Percentiles rank a stretch among this genome's conserved stretches.
Evolutionary conservation across 2,797 vertebrate genomes (phyloP).

Genomic region (Gadopsis marmoratus): DNA sequence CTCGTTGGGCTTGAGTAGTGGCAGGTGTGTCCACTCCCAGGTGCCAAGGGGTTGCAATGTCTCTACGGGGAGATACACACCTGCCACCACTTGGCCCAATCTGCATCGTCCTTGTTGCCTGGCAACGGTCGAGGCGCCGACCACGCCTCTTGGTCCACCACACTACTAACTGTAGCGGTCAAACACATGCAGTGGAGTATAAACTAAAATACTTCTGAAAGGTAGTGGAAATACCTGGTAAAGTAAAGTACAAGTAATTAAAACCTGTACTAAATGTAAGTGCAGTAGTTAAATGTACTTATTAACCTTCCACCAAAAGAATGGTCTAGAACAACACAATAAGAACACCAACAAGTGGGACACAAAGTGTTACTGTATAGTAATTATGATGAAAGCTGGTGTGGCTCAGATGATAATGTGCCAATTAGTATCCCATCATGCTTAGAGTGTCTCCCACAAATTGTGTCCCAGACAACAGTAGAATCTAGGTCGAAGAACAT

Average conservation of each 20-base stretch:
- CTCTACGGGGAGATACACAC: too few species aligned
- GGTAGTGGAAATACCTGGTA: too few species aligned
- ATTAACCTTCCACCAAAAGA: background rate
- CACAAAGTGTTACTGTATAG: background rate
- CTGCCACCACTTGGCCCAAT: too few species aligned
- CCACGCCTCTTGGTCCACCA: too few species aligned
- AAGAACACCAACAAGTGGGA: background rate
- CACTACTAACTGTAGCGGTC: background rate
- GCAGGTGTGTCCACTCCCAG: too few species aligned
- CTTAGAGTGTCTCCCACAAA: constrained; percentile 11
- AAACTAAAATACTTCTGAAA: background rate
- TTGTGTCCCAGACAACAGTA: background rate
- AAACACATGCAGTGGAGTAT: background rate
- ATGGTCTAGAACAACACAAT: background rate
- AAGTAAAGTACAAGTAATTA: background rate
- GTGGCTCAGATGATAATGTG: constrained; percentile 13
- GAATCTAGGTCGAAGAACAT: background rate
- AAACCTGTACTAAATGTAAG: background rate
- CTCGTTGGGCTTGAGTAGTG: too few species aligned
- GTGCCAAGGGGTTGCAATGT: too few species aligned
- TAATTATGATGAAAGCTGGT: constrained; percentile 15
- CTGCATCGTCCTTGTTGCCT: too few species aligned
- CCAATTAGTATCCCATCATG: constrained; percentile 14
- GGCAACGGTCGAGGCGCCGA: too few species aligned
- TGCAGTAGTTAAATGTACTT: background rate